A percentile compares a stretch with the other conserved stretches of the same genome.
Evolutionary conservation across 2,797 vertebrate species (phyloP).

Genomic region (Cyclopterus lumpus): DNA sequence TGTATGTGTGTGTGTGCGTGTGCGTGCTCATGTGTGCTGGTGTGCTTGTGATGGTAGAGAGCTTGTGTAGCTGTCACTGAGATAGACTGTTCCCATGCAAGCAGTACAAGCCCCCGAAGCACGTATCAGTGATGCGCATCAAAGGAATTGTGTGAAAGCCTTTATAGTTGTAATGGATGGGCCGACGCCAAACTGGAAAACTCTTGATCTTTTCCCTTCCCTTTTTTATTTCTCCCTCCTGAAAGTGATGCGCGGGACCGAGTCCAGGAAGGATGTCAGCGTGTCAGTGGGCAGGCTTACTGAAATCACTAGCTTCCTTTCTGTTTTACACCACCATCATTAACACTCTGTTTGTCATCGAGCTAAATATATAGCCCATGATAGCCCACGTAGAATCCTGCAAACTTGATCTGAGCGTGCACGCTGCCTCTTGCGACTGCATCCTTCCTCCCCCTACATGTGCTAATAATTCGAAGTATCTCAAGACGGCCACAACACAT

Average conservation of each 20-base stretch:
- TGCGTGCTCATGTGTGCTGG: background rate
- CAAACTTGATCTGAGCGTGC: conserved; percentile 53
- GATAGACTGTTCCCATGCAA: conserved; percentile 74
- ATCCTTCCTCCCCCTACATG: conserved; percentile 68
- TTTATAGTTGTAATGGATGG: conserved; percentile 74
- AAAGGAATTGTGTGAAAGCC: conserved; percentile 73
- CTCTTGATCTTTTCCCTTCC: conserved; percentile 65
- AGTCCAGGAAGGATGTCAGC: conserved; percentile 62
- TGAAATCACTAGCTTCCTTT: conserved; percentile 63
- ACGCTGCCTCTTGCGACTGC: conserved; percentile 40
- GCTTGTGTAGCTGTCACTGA: conserved; percentile 67
- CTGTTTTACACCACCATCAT: conserved; percentile 57
- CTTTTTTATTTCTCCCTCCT: conserved; percentile 70
- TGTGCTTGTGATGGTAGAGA: conserved; percentile 45
- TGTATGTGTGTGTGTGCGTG: conserved; percentile 21
- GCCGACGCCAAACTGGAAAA: conserved; percentile 72
- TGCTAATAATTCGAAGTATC: conserved; percentile 84
- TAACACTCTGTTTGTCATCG: conserved; percentile 70
- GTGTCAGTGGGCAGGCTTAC: conserved; percentile 61
- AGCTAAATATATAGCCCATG: conserved; percentile 64
- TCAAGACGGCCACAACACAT: conserved; percentile 78
- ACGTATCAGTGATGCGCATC: conserved; percentile 71
- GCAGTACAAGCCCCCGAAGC: conserved; percentile 66
- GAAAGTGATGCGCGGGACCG: conserved; percentile 67
- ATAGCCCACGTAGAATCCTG: conserved; percentile 57